Percentiles rank a stretch among this genome's conserved stretches.
Conservation (phyloP, 1,140 invertebrate species). For the Andricus grossulariae region DNA sequence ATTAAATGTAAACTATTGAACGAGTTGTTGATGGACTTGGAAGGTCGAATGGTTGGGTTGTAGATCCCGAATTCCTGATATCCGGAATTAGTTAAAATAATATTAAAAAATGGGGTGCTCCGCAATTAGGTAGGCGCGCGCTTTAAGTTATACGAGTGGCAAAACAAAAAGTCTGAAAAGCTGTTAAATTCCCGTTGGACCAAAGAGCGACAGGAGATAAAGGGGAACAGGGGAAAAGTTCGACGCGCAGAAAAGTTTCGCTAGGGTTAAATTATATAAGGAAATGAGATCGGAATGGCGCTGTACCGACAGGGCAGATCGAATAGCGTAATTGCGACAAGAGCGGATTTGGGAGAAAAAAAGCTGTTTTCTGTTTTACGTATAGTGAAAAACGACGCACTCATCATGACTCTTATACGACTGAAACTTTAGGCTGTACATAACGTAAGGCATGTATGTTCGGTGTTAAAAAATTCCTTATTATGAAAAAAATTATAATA, state of each 20-base stretch:
- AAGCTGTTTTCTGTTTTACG: slow-evolving; percentile 40
- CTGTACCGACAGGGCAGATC: slow-evolving; percentile 23
- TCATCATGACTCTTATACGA: slow-evolving; percentile 71
- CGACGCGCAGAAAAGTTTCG: slow-evolving; percentile 34
- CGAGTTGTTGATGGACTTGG: background rate
- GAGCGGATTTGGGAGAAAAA: slow-evolving; percentile 39
- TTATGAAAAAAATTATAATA: slow-evolving; percentile 69
- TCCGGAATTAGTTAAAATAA: slow-evolving; percentile 13
- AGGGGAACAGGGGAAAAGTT: slow-evolving; percentile 12
- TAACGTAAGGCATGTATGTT: slow-evolving; percentile 75
- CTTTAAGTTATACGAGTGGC: slow-evolving; percentile 41
- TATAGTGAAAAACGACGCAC: slow-evolving; percentile 58
- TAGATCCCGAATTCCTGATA: background rate
- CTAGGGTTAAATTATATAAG: slow-evolving; percentile 32
- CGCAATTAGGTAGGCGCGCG: slow-evolving; percentile 38
- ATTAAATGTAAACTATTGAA: background rate
- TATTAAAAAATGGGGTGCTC: slow-evolving; percentile 3
- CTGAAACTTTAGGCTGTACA: slow-evolving; percentile 75
- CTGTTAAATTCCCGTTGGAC: slow-evolving; percentile 51
- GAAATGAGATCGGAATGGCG: slow-evolving; percentile 31
- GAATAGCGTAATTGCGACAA: slow-evolving; percentile 33
- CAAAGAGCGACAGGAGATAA: slow-evolving; percentile 44
- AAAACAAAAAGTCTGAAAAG: slow-evolving; percentile 40
- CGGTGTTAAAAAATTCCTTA: slow-evolving; percentile 74
- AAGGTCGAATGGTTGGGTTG: background rate